Evolutionary conservation across 1,140 invertebrate species (phyloP).

Genomic region (Leptinotarsa lineolata): DNA sequence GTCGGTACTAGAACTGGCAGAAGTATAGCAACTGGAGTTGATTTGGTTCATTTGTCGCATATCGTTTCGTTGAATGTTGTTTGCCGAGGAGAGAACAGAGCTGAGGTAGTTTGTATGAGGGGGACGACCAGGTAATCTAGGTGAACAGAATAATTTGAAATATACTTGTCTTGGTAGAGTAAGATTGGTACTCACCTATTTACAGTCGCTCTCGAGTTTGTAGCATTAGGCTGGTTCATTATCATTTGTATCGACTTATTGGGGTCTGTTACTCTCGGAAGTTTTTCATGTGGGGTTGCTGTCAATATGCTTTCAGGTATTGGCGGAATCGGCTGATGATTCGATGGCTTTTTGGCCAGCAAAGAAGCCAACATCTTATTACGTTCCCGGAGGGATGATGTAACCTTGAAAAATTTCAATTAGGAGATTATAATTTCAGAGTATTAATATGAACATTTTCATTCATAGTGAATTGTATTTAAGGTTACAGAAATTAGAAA

Average conservation of each 20-base stretch:
- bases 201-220: conserved; percentile 40
- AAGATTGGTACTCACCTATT: conserved; percentile 37
- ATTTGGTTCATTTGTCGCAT: conserved; percentile 38
- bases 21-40: conserved; percentile 35
- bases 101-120: conserved; percentile 48
- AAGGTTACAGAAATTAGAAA: too few species aligned
- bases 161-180: neutral
- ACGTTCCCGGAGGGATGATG: conserved; percentile 71
- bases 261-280: conserved; percentile 57
- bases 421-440: too few species aligned
- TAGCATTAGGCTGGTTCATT: conserved; percentile 52
- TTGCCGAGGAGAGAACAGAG: conserved; percentile 42
- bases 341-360: conserved; percentile 77
- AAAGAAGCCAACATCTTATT: conserved; percentile 87
- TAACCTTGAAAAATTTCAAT: conserved; percentile 50
- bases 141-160: conserved; percentile 24
- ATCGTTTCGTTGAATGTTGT: conserved; percentile 40
- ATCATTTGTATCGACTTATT: conserved; percentile 48
- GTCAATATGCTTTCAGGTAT: conserved; percentile 69
- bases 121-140: conserved; percentile 37
- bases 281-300: conserved; percentile 67
- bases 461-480: too few species aligned
- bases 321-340: conserved; percentile 69
- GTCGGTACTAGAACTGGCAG: conserved; percentile 44
- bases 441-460: too few species aligned